Evolutionary conservation across 2,888 invertebrate genomes (phyloP), one percentile per base, ranked within the genome.

Genomic region (Drosophila greeni): DNA sequence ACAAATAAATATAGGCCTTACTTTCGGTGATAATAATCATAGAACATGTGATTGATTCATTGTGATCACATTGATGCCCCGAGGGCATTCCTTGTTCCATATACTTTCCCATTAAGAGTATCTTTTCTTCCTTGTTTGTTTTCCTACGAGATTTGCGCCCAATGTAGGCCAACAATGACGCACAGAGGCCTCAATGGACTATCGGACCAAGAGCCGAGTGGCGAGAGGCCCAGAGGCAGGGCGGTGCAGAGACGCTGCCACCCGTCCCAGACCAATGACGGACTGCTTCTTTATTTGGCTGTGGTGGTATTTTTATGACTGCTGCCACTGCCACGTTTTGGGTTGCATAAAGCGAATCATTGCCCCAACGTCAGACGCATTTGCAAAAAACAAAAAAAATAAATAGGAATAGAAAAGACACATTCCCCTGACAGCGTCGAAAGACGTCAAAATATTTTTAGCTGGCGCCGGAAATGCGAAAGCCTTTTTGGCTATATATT

Each of bases 401-500:
- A 43, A 12, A 43, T 24, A 43, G 26, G 18, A 45, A 45, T 42
- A 45, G 8, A 29, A 45, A 33, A 31, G 45, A 47, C 45, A 47
- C 39, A 39, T 39, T 39, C 18, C 45, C 23, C 31, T n/a, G 54
- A 29, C 45, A 55, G 33, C 37, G 36, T 42, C 61, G 53, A 72
- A 70, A 72, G 77, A 77, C 74, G 66, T 81, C 68, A 64, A 76
- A 65, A 74, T 72, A 80, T 77, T 73, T 83, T 78, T 73, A 75
- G 82, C 67, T 75, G 80, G 80, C 80, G 80, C 83, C 80, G 79
- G 78, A 80, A 77, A 81, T 80, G 74, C 73, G 72, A 83, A 72
- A 77, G 75, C 60, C 75, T 67, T 82, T 79, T 56, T 43, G 61
- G 49, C 36, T 18, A 24, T 52, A 45, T 20, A 39, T 31, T 45